Base-by-base conservation (phyloP, 2,888 invertebrate species). In the Margaritifera margaritifera region DNA sequence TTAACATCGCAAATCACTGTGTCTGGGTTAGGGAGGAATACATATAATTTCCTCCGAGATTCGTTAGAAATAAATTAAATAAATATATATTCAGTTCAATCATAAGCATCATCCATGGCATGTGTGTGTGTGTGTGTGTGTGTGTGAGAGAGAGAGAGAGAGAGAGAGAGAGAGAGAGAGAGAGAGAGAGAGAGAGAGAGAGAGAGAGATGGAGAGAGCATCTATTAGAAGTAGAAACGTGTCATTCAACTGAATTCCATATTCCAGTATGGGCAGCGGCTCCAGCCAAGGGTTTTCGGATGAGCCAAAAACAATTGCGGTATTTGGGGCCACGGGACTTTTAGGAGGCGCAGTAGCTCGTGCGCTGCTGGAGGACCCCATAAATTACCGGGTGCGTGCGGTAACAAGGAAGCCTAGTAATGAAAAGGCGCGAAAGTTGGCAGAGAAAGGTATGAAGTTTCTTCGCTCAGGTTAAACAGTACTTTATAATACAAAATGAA, bases 301-400 rank as follows among this genome's bases (percentile, higher is more conserved):
- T 51, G 85, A 81, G 50, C 80, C 80, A n/a, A 67, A 78, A 64
- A 79, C 80, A 1, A 79, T 87, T 15, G 82, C 82, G 5, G 86
- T 88, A 11, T 87, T 88, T 65, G 88, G 87, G 4, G 85, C 88
- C 42, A 87, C 86, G 0, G 88, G 88, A 1, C 64, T 78, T 22
- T 80, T 87, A 56, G 88, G 88, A 1, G 86, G 87, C 1, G 79
- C 87, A 6, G 86, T 87, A 22, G 83, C 84, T 42, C 69, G 78
- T 57, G 80, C 84, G n/a, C 72, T 88, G 55, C 70, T 80, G 11
- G 77, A 71, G 58, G 82, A 83, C 57, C 78, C 80, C 6, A 66
- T 75, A 8, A 64, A 75, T 53, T 85, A 83, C 69, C 77, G 81
- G 69, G 86, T 87, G 25, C 78, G 83, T 67, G 87, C 84, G 25